Evolutionary conservation across 2,113 vertebrate genomes (phyloP).

Genomic region (Esox niger): DNA sequence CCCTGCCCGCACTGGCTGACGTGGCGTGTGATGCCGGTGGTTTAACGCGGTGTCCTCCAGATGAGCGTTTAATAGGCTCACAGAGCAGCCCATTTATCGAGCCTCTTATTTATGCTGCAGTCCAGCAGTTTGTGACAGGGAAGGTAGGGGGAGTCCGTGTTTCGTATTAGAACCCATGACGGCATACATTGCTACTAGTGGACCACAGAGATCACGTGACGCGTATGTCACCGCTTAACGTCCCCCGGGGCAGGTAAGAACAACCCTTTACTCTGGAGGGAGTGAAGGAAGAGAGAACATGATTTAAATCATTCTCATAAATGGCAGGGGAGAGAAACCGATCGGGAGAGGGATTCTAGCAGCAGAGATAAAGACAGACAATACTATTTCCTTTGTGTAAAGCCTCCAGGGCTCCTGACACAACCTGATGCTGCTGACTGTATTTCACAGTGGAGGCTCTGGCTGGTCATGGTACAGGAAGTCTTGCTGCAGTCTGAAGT

Average conservation of each 20-base stretch:
- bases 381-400: constrained; percentile 26
- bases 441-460: constrained; percentile 10
- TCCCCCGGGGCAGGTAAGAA: constrained; percentile 29
- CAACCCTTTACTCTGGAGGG: constrained; percentile 6
- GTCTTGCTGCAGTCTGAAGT: not conserved
- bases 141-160: too few relatives aligned
- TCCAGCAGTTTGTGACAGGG: too few relatives aligned
- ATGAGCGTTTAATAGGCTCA: constrained; percentile 22
- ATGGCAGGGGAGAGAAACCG: not conserved
- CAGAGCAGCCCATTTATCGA: too few relatives aligned
- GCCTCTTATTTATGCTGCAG: too few relatives aligned
- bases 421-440: constrained; percentile 33
- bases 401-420: constrained; percentile 11
- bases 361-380: not conserved
- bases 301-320: constrained; percentile 16
- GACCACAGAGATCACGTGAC: too few relatives aligned
- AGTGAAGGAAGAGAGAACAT: constrained; percentile 6
- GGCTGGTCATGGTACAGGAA: not conserved
- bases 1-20: not conserved
- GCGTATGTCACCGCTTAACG: constrained; percentile 26
- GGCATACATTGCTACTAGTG: too few relatives aligned
- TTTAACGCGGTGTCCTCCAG: constrained; percentile 20
- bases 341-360: constrained; percentile 1
- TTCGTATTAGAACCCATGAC: too few relatives aligned
- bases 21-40: constrained; percentile 12